Evolutionary conservation across 1,140 invertebrate species (phyloP).

Genomic region (Gryon sp.): DNA sequence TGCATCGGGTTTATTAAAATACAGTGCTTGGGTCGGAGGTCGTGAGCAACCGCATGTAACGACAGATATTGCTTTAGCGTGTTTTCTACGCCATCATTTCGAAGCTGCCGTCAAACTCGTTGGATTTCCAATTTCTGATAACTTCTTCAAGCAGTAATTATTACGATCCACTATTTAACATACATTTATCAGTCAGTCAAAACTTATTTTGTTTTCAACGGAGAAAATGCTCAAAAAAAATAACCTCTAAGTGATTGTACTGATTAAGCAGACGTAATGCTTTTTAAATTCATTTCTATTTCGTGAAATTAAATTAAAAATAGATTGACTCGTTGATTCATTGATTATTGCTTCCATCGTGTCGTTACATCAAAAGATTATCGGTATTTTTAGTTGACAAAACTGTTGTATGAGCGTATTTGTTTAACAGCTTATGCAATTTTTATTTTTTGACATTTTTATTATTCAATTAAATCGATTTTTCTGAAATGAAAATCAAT

Average conservation of each 20-base stretch:
- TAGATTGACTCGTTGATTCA: slow-evolving; percentile 26
- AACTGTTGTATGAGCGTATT: too few relatives aligned
- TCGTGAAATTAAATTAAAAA: slow-evolving; percentile 3
- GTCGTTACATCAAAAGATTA: slow-evolving; percentile 33
- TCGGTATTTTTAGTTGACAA: too few relatives aligned
- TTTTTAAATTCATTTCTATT: too few relatives aligned
- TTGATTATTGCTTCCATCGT: slow-evolving; percentile 20
- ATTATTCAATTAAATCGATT: too few relatives aligned
- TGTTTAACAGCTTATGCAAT: too few relatives aligned
- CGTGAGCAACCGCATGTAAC: slow-evolving; percentile 66
- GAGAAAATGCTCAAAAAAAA: too few relatives aligned
- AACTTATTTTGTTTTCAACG: slow-evolving; percentile 3
- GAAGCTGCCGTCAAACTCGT: slow-evolving; percentile 33
- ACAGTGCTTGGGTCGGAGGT: slow-evolving; percentile 64
- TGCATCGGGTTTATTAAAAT: slow-evolving; percentile 80
- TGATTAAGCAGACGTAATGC: too few relatives aligned
- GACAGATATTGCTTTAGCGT: slow-evolving; percentile 62
- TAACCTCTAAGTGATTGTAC: too few relatives aligned
- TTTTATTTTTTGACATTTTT: too few relatives aligned
- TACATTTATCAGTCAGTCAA: slow-evolving; percentile 9
- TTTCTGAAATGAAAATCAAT: too few relatives aligned
- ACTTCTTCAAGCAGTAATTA: slow-evolving; percentile 31
- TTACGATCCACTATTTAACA: slow-evolving; percentile 22
- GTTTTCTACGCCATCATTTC: slow-evolving; percentile 10
- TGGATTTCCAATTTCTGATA: slow-evolving; percentile 60